Percentiles rank a stretch among this genome's conserved stretches.
Conservation (phyloP, 2,888 invertebrate genomes). For the Argynnis bischoffii region DNA sequence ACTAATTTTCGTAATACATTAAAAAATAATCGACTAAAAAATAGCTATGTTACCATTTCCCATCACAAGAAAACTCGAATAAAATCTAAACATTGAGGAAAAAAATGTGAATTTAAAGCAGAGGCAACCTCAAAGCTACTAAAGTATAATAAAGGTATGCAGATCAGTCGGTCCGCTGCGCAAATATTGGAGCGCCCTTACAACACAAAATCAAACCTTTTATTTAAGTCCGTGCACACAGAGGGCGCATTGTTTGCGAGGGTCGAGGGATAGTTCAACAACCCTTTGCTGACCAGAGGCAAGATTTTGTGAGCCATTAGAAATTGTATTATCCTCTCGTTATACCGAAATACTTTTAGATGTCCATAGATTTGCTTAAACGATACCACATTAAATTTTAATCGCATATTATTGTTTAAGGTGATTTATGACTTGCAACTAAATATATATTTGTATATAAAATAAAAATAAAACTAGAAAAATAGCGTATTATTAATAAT, state of each 20-base stretch:
- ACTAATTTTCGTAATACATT: no score
- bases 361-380: conserved; percentile 7
- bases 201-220: conserved; percentile 83
- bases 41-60: background rate
- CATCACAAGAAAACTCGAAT: background rate
- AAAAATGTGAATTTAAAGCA: conserved; percentile 28
- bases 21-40: no score
- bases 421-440: no score
- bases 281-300: conserved; percentile 77
- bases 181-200: conserved; percentile 79
- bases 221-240: conserved; percentile 78
- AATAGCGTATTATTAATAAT: no score
- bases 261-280: conserved; percentile 74
- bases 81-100: conserved; percentile 11
- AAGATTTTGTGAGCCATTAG: conserved; percentile 57
- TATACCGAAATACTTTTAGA: conserved; percentile 46
- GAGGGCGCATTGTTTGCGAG: conserved; percentile 67
- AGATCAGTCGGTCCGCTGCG: conserved; percentile 65
- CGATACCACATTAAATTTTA: no score
- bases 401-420: no score
- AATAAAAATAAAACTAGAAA: no score
- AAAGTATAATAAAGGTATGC: conserved; percentile 71
- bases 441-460: no score
- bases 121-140: conserved; percentile 45
- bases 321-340: conserved; percentile 54